These are phyloP conservation scores for zebrafish (Danio rerio) DNA, from an alignment of 2,113 vertebrate genomes.

Conservation along the genomic window DNA sequence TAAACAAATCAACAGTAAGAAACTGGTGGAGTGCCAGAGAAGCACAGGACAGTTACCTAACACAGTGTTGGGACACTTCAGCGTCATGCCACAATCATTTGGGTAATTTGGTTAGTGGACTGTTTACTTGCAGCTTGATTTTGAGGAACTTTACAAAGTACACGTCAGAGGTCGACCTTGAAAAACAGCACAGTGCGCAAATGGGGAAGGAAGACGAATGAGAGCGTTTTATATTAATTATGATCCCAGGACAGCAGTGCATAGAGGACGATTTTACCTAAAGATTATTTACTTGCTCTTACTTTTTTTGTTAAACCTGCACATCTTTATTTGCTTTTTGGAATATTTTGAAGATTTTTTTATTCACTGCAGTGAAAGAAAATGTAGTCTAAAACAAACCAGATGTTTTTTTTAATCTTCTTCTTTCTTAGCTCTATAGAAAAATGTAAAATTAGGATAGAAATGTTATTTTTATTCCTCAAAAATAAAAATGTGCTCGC, in stretches of 20 bases:
- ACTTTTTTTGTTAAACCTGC: neutral
- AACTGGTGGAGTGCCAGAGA: neutral
- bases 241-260: neutral
- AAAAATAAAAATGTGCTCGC: too few relatives aligned
- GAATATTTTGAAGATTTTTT: neutral
- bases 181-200: neutral
- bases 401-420: neutral
- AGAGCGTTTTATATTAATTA: neutral
- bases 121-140: conserved; percentile 8
- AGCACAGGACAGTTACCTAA: conserved; percentile 32
- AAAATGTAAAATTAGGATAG: too few relatives aligned
- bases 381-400: neutral
- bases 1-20: conserved; percentile 40
- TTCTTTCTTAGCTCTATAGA: neutral
- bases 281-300: too few relatives aligned
- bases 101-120: conserved; percentile 21
- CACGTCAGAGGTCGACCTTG: neutral
- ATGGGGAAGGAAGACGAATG: neutral
- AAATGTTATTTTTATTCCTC: too few relatives aligned
- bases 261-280: too few relatives aligned
- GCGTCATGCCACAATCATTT: conserved; percentile 31
- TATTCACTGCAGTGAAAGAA: neutral
- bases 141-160: neutral
- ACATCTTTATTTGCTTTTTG: neutral
- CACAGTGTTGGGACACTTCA: conserved; percentile 3